phyloP scores from a whole-genome alignment of 2,113 vertebrate species.

The Hippopotamus amphibius region DNA sequence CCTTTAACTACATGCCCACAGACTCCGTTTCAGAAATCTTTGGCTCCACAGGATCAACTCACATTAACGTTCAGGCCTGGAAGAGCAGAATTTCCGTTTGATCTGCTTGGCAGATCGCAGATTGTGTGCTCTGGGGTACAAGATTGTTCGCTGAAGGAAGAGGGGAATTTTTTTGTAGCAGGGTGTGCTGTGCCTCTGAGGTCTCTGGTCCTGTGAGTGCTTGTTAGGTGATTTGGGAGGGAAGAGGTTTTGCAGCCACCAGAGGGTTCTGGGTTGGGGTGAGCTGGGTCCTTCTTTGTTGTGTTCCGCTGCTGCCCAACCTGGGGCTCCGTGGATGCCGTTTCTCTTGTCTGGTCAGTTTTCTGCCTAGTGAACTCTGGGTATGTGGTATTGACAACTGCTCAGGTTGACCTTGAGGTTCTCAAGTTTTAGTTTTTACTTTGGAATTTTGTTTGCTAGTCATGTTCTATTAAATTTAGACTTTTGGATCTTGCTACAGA shows the following conservation, averaged over 20 bases:
- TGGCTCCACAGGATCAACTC: background rate
- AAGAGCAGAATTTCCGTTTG: background rate
- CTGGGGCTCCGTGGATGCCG: accelerated
- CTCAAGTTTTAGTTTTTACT: constrained; percentile 22
- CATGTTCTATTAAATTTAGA: background rate
- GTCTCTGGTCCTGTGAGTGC: background rate
- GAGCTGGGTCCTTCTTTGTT: background rate
- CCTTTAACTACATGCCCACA: background rate
- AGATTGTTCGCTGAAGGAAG: background rate
- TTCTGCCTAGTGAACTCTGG: background rate
- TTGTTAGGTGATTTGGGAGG: background rate
- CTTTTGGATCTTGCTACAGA: background rate
- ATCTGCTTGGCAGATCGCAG: background rate
- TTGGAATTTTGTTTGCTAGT: constrained; percentile 39
- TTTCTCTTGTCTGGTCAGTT: background rate
- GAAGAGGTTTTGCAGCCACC: background rate
- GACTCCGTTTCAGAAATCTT: background rate
- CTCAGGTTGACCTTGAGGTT: background rate
- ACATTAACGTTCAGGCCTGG: background rate
- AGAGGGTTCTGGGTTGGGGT: background rate
- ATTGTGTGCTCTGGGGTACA: background rate
- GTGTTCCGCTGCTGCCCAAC: background rate
- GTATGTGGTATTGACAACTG: background rate
- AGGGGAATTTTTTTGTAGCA: background rate
- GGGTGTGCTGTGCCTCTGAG: background rate